Conservation (phyloP, 2,888 invertebrate genomes). For the Gymnosoma rotundatum region DNA sequence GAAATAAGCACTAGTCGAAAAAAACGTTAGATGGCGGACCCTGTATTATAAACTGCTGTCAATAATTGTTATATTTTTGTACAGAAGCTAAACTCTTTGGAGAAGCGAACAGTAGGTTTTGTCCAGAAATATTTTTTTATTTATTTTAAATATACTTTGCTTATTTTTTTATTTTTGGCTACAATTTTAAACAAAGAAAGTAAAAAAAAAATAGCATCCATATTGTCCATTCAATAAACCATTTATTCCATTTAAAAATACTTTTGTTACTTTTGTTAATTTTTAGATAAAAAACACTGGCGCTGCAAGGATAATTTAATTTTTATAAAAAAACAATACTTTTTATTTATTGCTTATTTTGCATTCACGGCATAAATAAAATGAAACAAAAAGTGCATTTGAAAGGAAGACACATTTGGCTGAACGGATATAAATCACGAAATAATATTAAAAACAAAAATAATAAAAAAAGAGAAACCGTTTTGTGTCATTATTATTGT, state of each 20-base stretch:
- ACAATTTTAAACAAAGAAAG: not conserved
- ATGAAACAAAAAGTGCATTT: slow-evolving; percentile 53
- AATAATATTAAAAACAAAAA: slow-evolving; percentile 63
- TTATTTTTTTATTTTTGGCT: not conserved
- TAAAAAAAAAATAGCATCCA: slow-evolving; percentile 19
- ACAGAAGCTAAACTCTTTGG: no score
- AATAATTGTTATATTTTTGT: no score
- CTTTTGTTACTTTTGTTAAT: not conserved
- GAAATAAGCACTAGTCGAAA: no score
- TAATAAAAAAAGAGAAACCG: slow-evolving; percentile 20
- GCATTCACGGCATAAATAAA: slow-evolving; percentile 31
- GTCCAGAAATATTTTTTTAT: no score
- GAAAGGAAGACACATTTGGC: slow-evolving; percentile 72
- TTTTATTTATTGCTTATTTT: slow-evolving; percentile 40
- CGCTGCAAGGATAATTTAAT: slow-evolving; percentile 61
- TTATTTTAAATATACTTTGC: not conserved
- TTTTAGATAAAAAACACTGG: slow-evolving; percentile 45
- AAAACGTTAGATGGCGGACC: no score
- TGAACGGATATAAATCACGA: slow-evolving; percentile 72
- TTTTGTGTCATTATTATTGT: slow-evolving; percentile 25
- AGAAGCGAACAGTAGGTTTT: no score
- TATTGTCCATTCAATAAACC: slow-evolving; percentile 58
- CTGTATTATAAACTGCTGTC: no score
- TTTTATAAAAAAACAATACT: slow-evolving; percentile 36
- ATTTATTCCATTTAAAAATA: slow-evolving; percentile 44